Conservation (phyloP, 2,113 vertebrate species). For the Potamarius usumacintae region DNA sequence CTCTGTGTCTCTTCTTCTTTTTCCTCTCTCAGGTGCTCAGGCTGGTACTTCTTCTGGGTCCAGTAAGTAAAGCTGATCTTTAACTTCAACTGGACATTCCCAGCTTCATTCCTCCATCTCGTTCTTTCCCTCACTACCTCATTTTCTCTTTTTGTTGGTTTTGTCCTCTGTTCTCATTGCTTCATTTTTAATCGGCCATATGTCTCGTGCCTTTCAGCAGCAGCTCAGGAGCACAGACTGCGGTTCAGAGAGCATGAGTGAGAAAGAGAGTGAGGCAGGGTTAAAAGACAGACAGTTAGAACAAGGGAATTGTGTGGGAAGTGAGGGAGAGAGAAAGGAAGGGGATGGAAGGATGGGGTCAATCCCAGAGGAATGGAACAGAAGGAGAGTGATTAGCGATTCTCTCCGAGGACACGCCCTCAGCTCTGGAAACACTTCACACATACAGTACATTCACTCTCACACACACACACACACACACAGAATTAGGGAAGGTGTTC, state of each 20-base stretch:
- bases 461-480: background rate
- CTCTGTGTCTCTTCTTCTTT: slow-evolving; percentile 29
- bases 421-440: slow-evolving; percentile 44
- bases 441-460: background rate
- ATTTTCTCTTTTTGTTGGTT: slow-evolving; percentile 58
- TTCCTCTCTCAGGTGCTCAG: slow-evolving; percentile 70
- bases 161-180: slow-evolving; percentile 52
- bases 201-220: slow-evolving; percentile 67
- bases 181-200: slow-evolving; percentile 75
- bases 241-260: background rate
- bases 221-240: slow-evolving; percentile 65
- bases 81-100: background rate
- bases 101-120: slow-evolving; percentile 39
- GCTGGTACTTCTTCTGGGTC: slow-evolving; percentile 75
- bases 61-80: slow-evolving; percentile 71
- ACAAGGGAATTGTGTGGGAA: slow-evolving; percentile 53
- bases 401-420: slow-evolving; percentile 73
- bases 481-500: background rate
- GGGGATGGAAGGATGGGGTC: slow-evolving; percentile 55
- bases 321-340: background rate
- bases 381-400: slow-evolving; percentile 73
- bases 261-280: background rate
- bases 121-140: slow-evolving; percentile 37
- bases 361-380: slow-evolving; percentile 66
- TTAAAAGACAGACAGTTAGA: slow-evolving; percentile 40